These are phyloP conservation scores for Pharmacophagus antenor DNA, from an alignment of 2,888 invertebrate genomes.

Conservation along the genomic window DNA sequence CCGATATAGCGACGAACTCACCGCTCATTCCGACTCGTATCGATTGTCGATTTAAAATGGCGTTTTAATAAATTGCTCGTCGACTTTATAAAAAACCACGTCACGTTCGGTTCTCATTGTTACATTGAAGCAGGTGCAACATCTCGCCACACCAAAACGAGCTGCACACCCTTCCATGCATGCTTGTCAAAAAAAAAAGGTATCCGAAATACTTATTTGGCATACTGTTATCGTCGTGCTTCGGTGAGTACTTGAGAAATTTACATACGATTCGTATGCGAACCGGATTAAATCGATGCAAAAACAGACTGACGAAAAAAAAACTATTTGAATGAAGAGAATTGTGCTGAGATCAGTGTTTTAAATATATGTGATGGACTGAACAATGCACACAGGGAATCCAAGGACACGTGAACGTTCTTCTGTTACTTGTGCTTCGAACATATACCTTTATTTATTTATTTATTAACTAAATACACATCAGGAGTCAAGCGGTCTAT, in stretches of 20 bases:
- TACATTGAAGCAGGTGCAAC: constrained; percentile 27
- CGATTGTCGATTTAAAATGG: constrained; percentile 17
- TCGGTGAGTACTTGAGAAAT: constrained; percentile 19
- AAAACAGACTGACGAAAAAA: constrained; percentile 23
- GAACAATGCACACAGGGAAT: constrained; percentile 19
- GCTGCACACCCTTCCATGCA: constrained; percentile 20
- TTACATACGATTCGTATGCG: constrained; percentile 26
- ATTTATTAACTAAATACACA: no score
- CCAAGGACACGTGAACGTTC: constrained; percentile 14
- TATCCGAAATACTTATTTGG: constrained; percentile 13
- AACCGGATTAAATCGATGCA: constrained; percentile 20
- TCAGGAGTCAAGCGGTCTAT: no score
- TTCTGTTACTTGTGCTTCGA: background rate
- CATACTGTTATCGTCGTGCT: constrained; percentile 17
- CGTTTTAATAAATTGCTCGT: constrained; percentile 26
- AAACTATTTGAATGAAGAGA: constrained; percentile 26
- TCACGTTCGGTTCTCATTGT: constrained; percentile 27
- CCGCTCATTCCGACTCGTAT: background rate
- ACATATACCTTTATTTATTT: background rate
- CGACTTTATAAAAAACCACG: constrained; percentile 19
- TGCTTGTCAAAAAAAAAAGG: constrained; percentile 8
- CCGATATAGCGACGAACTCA: constrained; percentile 4
- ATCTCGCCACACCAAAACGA: constrained; percentile 24
- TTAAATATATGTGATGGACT: constrained; percentile 29
- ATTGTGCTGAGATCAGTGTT: constrained; percentile 25